Percentiles rank a stretch among this genome's conserved stretches.
These are phyloP conservation scores for Propithecus perrieri DNA, from an alignment of 2,797 vertebrate genomes.

Conservation along the genomic window DNA sequence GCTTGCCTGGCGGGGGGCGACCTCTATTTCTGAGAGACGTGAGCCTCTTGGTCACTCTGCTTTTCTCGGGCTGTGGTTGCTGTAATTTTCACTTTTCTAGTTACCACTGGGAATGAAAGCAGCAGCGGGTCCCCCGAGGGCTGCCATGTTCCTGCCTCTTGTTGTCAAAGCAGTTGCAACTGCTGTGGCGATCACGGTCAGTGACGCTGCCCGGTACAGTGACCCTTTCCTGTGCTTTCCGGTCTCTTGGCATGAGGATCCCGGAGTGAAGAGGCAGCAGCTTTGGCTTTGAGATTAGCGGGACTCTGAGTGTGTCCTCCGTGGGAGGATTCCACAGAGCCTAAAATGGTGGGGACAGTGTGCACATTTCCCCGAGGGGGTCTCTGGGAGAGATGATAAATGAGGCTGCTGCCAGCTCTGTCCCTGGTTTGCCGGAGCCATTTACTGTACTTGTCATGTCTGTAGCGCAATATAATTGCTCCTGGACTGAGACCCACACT, in stretches of 20 bases:
- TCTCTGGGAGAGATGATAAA: neutral
- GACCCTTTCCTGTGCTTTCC: neutral
- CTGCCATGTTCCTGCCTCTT: neutral
- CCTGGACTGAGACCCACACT: neutral
- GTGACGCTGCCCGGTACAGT: accelerated
- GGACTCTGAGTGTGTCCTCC: neutral
- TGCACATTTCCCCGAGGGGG: neutral
- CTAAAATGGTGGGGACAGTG: neutral
- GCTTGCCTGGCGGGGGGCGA: neutral
- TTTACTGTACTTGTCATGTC: neutral
- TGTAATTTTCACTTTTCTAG: neutral
- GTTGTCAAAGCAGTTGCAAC: too few relatives aligned
- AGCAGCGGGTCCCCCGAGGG: neutral
- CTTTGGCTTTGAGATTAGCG: neutral
- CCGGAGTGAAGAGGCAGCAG: neutral
- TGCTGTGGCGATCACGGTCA: neutral
- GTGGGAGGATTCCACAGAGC: neutral
- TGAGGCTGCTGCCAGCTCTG: neutral
- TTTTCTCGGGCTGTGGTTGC: neutral
- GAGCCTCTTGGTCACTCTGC: neutral
- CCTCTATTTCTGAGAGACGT: neutral
- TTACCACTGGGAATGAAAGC: neutral
- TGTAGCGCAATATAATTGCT: neutral
- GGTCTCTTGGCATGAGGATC: neutral
- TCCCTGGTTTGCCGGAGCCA: neutral